A percentile compares a stretch with the other conserved stretches of the same genome.
These are phyloP conservation scores for Mastigias papua DNA, from an alignment of 30 jellyfish, hydroid and myxozoan genomes.

Conservation along the genomic window DNA sequence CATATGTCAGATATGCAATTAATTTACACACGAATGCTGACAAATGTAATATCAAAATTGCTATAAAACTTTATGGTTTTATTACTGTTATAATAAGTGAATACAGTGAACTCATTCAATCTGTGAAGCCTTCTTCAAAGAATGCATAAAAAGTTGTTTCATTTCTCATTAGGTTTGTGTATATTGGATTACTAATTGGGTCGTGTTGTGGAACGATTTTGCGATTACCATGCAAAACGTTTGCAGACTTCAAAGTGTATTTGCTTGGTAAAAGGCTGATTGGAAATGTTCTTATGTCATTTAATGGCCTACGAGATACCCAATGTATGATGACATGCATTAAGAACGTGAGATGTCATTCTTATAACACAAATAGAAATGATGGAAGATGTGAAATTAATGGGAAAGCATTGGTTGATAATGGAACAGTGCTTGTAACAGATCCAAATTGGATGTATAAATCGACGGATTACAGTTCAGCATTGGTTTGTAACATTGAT, in stretches of 20 bases:
- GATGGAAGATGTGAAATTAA: too few species aligned
- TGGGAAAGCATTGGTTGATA: too few species aligned
- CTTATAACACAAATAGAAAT: neutral
- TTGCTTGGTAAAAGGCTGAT: neutral
- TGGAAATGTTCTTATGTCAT: neutral
- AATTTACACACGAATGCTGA: too few species aligned
- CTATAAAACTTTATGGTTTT: too few species aligned
- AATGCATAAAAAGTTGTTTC: too few species aligned
- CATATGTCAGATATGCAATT: too few species aligned
- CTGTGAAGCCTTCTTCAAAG: too few species aligned
- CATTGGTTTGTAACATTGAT: neutral
- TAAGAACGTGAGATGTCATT: slow-evolving; percentile 5
- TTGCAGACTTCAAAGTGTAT: neutral
- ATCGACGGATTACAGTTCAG: neutral
- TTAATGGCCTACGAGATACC: slow-evolving; percentile 1
- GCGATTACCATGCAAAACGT: neutral
- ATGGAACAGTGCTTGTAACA: neutral
- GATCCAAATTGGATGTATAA: neutral
- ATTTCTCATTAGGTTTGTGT: too few species aligned
- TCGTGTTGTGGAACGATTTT: neutral
- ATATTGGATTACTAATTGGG: neutral
- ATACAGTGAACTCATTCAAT: too few species aligned
- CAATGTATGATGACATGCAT: slow-evolving; percentile 15
- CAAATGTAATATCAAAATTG: too few species aligned
- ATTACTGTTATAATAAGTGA: too few species aligned